Evolutionary conservation across 2,113 vertebrate genomes (phyloP).

Genomic region (Lepisosteus oculatus): DNA sequence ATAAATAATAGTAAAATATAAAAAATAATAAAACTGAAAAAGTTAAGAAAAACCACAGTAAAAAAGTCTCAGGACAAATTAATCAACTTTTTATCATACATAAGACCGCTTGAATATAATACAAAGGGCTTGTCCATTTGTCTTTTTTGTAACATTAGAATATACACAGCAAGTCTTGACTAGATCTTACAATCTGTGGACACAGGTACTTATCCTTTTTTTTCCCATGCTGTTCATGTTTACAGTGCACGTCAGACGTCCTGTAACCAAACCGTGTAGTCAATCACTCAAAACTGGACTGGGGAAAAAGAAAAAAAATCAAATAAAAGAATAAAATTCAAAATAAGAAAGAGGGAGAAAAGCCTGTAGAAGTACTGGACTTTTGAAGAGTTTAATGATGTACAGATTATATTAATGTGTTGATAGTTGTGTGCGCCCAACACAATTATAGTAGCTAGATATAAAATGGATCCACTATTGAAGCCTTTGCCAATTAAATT

Average conservation of each 20-base stretch:
- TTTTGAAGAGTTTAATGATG: slow-evolving; percentile 25
- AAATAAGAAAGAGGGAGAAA: slow-evolving; percentile 1
- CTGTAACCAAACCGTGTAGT: slow-evolving; percentile 93
- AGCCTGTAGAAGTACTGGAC: slow-evolving; percentile 24
- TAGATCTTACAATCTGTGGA: slow-evolving; percentile 99
- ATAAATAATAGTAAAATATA: background rate
- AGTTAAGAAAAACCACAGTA: slow-evolving; percentile 74
- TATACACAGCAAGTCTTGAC: slow-evolving; percentile 99
- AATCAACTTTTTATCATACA: slow-evolving; percentile 99
- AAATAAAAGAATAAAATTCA: slow-evolving; percentile 47
- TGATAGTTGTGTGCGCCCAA: slow-evolving; percentile 21
- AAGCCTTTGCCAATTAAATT: slow-evolving; percentile 36
- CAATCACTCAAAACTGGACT: slow-evolving; percentile 90
- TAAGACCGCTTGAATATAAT: slow-evolving; percentile 99
- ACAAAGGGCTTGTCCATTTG: slow-evolving; percentile 93
- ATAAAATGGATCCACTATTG: slow-evolving; percentile 41
- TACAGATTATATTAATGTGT: slow-evolving; percentile 24
- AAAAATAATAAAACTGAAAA: slow-evolving; percentile 16
- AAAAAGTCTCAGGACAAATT: slow-evolving; percentile 91
- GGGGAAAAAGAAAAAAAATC: slow-evolving; percentile 36
- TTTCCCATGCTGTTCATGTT: slow-evolving; percentile 97
- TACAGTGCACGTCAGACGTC: slow-evolving; percentile 98
- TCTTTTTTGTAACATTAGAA: slow-evolving; percentile 89
- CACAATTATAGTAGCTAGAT: slow-evolving; percentile 21
- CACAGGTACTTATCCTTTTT: slow-evolving; percentile 95